These are phyloP conservation scores for Eurois occulta DNA, from an alignment of 2,888 invertebrate species.

Conservation along the genomic window DNA sequence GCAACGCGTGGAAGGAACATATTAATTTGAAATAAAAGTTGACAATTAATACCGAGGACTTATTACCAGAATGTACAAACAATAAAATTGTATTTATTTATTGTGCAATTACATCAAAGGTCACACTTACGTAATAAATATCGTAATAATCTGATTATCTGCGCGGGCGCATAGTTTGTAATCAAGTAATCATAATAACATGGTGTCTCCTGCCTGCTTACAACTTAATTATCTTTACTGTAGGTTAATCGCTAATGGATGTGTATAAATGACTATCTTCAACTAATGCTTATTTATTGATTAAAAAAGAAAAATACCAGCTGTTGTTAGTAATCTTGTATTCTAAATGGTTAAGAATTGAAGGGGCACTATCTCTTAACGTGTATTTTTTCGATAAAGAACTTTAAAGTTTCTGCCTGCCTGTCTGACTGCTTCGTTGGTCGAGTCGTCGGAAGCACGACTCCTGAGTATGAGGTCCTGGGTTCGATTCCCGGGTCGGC, in stretches of 20 bases:
- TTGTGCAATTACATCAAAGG: conserved; percentile 70
- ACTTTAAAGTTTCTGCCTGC: no score
- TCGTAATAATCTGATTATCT: conserved; percentile 64
- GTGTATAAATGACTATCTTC: conserved; percentile 15
- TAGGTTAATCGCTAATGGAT: conserved; percentile 46
- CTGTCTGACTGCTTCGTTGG: no score
- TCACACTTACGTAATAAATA: conserved; percentile 69
- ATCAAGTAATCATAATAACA: conserved; percentile 34
- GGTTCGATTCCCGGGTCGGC: no score
- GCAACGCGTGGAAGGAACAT: conserved; percentile 66
- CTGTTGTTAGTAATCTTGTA: not conserved
- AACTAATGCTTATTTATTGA: conserved; percentile 11
- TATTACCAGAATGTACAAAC: conserved; percentile 57
- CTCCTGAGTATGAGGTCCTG: no score
- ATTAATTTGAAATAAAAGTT: conserved; percentile 67
- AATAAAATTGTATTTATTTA: conserved; percentile 66
- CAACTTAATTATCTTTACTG: conserved; percentile 45
- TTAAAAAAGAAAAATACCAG: conserved; percentile 3
- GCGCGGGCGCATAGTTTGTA: conserved; percentile 27
- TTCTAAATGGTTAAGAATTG: not conserved
- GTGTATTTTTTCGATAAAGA: conserved; percentile 1
- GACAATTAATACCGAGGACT: conserved; percentile 70
- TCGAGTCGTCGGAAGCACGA: no score
- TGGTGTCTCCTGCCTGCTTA: conserved; percentile 31
- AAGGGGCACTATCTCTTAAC: not conserved